A percentile compares a stretch with the other conserved stretches of the same genome.
Conservation (phyloP, 2,888 invertebrate species). For the Metalampra italica region DNA sequence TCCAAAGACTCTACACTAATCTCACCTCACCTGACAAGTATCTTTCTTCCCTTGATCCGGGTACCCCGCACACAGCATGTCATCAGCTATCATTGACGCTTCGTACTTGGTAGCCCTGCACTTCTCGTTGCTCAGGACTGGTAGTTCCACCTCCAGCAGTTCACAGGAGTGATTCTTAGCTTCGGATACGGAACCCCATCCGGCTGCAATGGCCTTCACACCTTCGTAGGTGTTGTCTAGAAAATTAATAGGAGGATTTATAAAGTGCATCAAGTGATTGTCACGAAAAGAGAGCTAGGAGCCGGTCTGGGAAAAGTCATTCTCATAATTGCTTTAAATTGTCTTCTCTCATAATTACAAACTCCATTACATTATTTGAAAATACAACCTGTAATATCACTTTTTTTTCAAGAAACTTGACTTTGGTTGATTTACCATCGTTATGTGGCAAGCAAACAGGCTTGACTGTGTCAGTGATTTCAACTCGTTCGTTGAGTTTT, state of each 20-base stretch:
- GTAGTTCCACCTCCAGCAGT: conserved; percentile 88
- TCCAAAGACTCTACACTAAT: too few species aligned
- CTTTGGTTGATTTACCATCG: conserved; percentile 80
- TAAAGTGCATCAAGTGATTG: not conserved
- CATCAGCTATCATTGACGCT: conserved; percentile 88
- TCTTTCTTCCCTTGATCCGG: conserved; percentile 84
- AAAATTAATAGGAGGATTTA: conserved; percentile 10
- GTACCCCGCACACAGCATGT: conserved; percentile 92
- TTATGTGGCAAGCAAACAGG: conserved; percentile 89
- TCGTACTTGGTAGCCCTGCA: conserved; percentile 88
- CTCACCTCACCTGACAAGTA: conserved; percentile 84
- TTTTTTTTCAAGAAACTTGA: too few species aligned
- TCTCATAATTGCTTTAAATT: too few species aligned
- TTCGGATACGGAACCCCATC: conserved; percentile 92
- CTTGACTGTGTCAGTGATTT: conserved; percentile 85
- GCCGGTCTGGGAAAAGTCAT: too few species aligned
- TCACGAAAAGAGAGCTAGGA: too few species aligned
- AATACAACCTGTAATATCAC: too few species aligned
- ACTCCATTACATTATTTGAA: too few species aligned
- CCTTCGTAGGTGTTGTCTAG: conserved; percentile 74
- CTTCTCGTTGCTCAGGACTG: conserved; percentile 81
- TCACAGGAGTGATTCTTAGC: conserved; percentile 89
- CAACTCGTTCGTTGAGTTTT: conserved; percentile 86
- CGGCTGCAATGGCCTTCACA: conserved; percentile 85
- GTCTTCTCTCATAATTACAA: too few species aligned